These are phyloP conservation scores for Muntiacus reevesi DNA, from an alignment of 2,113 vertebrate species.

Conservation along the genomic window DNA sequence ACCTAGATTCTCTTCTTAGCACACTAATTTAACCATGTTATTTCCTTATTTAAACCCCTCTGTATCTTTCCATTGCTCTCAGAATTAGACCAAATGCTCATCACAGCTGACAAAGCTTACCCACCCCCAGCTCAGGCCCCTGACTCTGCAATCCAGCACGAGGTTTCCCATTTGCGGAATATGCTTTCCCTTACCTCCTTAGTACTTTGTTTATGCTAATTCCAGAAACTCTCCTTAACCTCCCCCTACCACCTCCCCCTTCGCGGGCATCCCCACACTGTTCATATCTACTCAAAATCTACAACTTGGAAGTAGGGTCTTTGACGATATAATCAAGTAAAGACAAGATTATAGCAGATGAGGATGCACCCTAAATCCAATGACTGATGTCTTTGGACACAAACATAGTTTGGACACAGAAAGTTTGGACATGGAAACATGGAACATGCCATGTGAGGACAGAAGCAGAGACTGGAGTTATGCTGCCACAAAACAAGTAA, in stretches of 20 bases:
- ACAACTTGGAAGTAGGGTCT: neutral
- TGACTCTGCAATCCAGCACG: neutral
- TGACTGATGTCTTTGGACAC: neutral
- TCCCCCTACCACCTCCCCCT: rapidly evolving
- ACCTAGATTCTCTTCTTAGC: neutral
- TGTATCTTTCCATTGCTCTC: neutral
- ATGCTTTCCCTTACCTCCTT: neutral
- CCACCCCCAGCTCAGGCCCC: rapidly evolving
- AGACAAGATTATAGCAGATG: neutral
- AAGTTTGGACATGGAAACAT: neutral
- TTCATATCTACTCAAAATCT: neutral
- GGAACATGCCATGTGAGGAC: neutral
- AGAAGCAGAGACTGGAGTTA: neutral
- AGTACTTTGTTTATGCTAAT: neutral
- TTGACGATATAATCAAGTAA: neutral
- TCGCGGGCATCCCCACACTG: neutral
- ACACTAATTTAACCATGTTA: neutral
- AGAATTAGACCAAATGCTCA: neutral
- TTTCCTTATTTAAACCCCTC: neutral
- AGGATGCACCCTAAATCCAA: neutral
- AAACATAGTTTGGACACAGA: neutral
- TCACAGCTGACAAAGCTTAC: neutral
- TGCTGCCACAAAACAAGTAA: neutral
- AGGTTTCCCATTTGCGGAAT: neutral
- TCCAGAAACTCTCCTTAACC: neutral